A percentile compares a stretch with the other conserved stretches of the same genome.
These are phyloP conservation scores for Amniataba percoides DNA, from an alignment of 2,797 vertebrate genomes.

Conservation along the genomic window DNA sequence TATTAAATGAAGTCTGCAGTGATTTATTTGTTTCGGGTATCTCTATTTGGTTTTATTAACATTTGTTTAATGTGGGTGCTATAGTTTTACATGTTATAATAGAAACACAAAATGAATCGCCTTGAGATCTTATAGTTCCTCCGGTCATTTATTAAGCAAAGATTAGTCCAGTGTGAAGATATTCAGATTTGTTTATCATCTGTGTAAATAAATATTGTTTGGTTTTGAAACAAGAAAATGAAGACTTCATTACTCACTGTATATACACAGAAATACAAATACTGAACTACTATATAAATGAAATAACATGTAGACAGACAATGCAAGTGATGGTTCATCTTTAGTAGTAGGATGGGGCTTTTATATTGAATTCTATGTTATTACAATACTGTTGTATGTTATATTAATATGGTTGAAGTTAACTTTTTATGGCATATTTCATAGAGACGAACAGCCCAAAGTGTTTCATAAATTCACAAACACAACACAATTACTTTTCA, in stretches of 20 bases:
- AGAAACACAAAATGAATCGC: neutral
- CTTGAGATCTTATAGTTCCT: neutral
- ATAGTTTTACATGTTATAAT: neutral
- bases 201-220: neutral
- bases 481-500: too few relatives aligned
- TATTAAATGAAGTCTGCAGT: conserved; percentile 69
- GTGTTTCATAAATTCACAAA: too few relatives aligned
- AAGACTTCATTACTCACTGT: neutral
- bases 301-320: neutral
- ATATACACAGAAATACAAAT: too few relatives aligned
- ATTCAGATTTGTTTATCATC: neutral
- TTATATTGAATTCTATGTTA: neutral
- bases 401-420: too few relatives aligned
- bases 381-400: too few relatives aligned
- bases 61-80: neutral
- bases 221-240: neutral
- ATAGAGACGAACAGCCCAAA: too few relatives aligned
- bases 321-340: neutral
- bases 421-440: too few relatives aligned
- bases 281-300: neutral
- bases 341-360: neutral
- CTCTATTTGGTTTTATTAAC: neutral
- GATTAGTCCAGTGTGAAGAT: neutral
- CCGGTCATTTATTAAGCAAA: neutral
- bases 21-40: conserved; percentile 19